Percentiles rank a stretch among this genome's conserved stretches.
Conservation (phyloP, 2,113 vertebrate genomes). For the Balaeniceps rex region DNA sequence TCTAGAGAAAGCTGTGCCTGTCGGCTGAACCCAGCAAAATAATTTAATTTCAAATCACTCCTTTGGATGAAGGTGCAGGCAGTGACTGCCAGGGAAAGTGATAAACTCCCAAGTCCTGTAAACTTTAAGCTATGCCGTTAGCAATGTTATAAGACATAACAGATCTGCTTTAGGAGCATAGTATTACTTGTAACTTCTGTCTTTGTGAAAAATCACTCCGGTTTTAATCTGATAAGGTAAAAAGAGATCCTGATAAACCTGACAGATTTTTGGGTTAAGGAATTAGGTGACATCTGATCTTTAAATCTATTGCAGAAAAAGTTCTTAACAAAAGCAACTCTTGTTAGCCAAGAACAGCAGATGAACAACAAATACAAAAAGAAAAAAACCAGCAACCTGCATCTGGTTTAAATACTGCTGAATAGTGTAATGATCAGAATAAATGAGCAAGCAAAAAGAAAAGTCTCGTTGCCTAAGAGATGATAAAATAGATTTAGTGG, state of each 20-base stretch:
- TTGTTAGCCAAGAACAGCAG: not conserved
- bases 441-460: conserved; percentile 8
- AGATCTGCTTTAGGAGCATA: not conserved
- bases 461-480: conserved; percentile 7
- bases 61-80: not conserved
- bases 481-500: not conserved
- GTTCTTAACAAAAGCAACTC: not conserved
- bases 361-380: not conserved
- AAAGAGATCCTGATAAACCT: not conserved
- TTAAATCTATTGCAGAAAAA: not conserved
- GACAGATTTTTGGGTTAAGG: not conserved
- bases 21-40: not conserved
- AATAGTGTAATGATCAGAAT: not conserved
- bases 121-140: not conserved
- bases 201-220: not conserved
- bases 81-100: not conserved
- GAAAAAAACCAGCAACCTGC: not conserved
- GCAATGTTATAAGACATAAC: not conserved
- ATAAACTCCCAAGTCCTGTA: not conserved
- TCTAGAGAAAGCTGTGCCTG: not conserved
- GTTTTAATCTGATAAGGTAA: not conserved
- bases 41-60: not conserved
- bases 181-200: not conserved
- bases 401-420: conserved; percentile 36
- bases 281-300: conserved; percentile 1